Percentiles rank a stretch among this genome's conserved stretches.
These are phyloP conservation scores for Canis aureus DNA, from an alignment of 2,113 vertebrate genomes.

Conservation along the genomic window DNA sequence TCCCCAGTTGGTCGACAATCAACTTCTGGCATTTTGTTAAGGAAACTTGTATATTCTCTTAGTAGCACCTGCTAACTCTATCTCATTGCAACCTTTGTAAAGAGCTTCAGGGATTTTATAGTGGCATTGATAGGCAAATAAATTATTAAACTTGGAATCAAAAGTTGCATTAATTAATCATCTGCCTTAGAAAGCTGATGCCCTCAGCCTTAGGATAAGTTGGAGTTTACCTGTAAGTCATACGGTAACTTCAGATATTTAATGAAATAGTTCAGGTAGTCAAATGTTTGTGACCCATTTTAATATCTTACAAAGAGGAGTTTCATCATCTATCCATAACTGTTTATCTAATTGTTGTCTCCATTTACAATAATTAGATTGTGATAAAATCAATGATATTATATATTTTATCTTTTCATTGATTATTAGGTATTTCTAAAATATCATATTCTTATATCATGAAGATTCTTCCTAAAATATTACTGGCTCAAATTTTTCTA, in stretches of 20 bases:
- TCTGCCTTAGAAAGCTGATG: slow-evolving; percentile 59
- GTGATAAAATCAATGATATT: not conserved
- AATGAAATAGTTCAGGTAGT: not conserved
- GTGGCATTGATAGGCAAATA: slow-evolving; percentile 74
- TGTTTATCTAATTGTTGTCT: not conserved
- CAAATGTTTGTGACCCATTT: not conserved
- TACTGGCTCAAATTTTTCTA: not conserved
- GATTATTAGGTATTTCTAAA: not conserved
- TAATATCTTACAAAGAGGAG: not conserved
- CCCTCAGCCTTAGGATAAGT: slow-evolving; percentile 28
- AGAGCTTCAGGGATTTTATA: slow-evolving; percentile 81
- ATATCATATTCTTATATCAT: not conserved
- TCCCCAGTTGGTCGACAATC: slow-evolving; percentile 85
- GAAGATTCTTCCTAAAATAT: not conserved
- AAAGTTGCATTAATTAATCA: slow-evolving; percentile 81
- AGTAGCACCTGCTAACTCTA: slow-evolving; percentile 85
- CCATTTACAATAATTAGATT: not conserved
- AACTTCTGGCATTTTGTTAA: slow-evolving; percentile 86
- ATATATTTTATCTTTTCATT: not conserved
- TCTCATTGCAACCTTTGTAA: slow-evolving; percentile 75
- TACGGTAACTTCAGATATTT: slow-evolving; percentile 2
- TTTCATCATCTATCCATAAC: not conserved
- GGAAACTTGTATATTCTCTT: slow-evolving; percentile 83
- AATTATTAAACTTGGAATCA: slow-evolving; percentile 81
- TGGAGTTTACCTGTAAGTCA: slow-evolving; percentile 27